Base-by-base conservation (phyloP, 2,797 vertebrate species). In the Acanthurus lineatus region DNA sequence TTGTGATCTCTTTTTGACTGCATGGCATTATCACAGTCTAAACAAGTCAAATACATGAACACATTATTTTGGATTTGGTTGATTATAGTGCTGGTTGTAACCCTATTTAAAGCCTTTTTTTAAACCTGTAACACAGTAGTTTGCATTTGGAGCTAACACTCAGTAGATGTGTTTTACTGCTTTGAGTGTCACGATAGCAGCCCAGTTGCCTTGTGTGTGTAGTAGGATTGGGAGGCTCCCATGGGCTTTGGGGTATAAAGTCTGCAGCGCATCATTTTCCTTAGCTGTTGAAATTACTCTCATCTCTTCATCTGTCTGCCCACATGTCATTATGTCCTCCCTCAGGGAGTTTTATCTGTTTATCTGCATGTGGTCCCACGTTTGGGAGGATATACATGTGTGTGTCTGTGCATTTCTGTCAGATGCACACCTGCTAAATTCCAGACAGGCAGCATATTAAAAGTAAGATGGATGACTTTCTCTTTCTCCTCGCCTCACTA, bases 391-490 rank as follows among this genome's bases (percentile, higher is more conserved):
- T 73, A 60, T 77, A 76, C 78, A 66, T 81, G 81, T 82, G 69
- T 78, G 73, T 85, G 54, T 81, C 51, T 25, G 47, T 76, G 70
- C 53, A n/a, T 76, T 53, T 84, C 59, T 79, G 66, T 82, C 81
- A 77, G 74, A 86, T 72, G 73, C 77, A 82, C 66, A 81, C 74
- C 79, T 86, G 84, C 73, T 73, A 64, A 76, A 81, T 77, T 84
- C 60, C 58, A 83, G 76, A 81, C 79, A 74, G 78, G 42, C 76
- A 70, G 73, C 66, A 83, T 74, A 86, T 82, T 88, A 79, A 81
- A 82, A 85, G 78, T 87, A 86, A 89, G 72, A 93, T 93, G 89
- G 89, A 85, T 10, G 84, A 83, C 85, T 86, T 85, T 64, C 56
- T 76, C 85, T 86, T 85, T 64, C 56, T 76, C 59, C 56, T 79